Percentiles rank a stretch among this genome's conserved stretches.
These are phyloP conservation scores for Sarcophaga carnaria DNA, from an alignment of 2,888 invertebrate species.

Conservation along the genomic window DNA sequence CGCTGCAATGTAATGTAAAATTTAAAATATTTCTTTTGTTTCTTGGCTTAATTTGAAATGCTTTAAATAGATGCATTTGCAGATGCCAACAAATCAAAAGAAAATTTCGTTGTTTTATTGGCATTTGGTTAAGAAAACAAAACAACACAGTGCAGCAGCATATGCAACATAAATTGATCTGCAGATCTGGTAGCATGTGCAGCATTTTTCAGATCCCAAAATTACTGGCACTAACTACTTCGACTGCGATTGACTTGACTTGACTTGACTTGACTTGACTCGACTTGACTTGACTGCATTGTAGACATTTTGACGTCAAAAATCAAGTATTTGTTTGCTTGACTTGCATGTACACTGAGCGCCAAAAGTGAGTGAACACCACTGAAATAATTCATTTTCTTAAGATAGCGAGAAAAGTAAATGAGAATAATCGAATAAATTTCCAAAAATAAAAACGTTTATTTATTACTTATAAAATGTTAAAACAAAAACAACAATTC, in stretches of 20 bases:
- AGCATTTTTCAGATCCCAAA: slow-evolving; percentile 36
- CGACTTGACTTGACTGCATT: not conserved
- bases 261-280: not conserved
- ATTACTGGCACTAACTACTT: slow-evolving; percentile 26
- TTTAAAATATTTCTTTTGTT: not conserved
- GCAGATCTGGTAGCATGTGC: slow-evolving; percentile 32
- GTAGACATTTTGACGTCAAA: slow-evolving; percentile 63
- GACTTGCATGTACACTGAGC: not conserved
- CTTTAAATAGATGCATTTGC: not conserved
- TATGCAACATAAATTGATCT: not conserved
- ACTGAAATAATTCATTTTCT: too few species aligned
- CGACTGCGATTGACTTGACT: not conserved
- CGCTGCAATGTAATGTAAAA: not conserved
- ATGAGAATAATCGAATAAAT: too few species aligned
- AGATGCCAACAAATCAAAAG: not conserved
- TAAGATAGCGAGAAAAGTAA: too few species aligned
- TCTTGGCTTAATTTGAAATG: not conserved
- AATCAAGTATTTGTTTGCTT: slow-evolving; percentile 24
- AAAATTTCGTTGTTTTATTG: not conserved
- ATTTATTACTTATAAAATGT: too few species aligned
- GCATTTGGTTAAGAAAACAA: not conserved
- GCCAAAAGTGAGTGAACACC: too few species aligned
- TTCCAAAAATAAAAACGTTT: too few species aligned
- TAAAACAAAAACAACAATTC: too few species aligned
- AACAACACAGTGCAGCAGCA: not conserved